Conservation (phyloP, 1,140 invertebrate genomes). For the Eupristina koningsbergeri region DNA sequence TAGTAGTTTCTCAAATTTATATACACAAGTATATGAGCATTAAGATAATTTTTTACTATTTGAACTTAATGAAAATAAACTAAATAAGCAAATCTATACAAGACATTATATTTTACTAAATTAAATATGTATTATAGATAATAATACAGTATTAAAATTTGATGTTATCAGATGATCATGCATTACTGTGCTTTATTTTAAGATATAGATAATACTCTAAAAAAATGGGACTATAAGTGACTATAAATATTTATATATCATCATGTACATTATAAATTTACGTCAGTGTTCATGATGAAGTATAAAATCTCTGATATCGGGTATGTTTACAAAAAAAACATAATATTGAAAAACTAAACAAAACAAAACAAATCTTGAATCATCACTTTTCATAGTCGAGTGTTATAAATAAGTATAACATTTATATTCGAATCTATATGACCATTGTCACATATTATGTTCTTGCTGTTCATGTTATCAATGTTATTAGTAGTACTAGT, state of each 20-base stretch:
- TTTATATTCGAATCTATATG: conserved; percentile 58
- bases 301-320: not conserved
- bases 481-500: conserved; percentile 50
- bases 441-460: conserved; percentile 52
- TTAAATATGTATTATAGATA: not conserved
- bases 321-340: not conserved
- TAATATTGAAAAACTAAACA: not conserved
- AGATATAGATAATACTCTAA: not conserved
- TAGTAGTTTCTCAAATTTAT: too few relatives aligned
- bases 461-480: conserved; percentile 54
- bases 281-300: not conserved
- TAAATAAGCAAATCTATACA: not conserved
- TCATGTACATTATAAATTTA: not conserved
- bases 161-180: not conserved
- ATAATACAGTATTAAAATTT: not conserved
- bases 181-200: not conserved
- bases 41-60: not conserved
- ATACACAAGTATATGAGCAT: too few relatives aligned
- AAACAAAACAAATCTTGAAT: conserved; percentile 14
- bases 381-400: conserved; percentile 59
- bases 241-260: not conserved
- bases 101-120: not conserved
- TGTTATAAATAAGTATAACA: conserved; percentile 64
- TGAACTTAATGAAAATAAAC: not conserved
- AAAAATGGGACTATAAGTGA: not conserved